Evolutionary conservation across 2,888 invertebrate species (phyloP), one percentile per base, ranked within the genome.

Genomic region (Bimastos eiseni): DNA sequence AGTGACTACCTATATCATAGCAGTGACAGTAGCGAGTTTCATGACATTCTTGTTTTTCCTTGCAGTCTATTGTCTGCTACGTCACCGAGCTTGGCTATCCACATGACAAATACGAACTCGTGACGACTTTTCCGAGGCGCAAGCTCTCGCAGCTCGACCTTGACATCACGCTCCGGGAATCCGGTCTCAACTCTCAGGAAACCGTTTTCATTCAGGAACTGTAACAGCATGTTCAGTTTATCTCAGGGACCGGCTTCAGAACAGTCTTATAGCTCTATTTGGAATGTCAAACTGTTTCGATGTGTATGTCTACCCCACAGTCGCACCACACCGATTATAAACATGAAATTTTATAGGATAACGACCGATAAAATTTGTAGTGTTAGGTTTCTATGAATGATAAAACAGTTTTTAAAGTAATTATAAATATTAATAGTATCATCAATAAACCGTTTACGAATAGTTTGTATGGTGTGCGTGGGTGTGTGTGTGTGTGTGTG

Each of bases 81-180:
- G 94, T 95, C 84, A 93, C 92, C 34, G 93, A 94, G 33, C 93
- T 95, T 92, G 95, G 95, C 13, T 95, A 93, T 92, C 93, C 94
- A 55, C 93, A 93, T 86, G 94, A 95, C 84, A 93, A 94, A 49
- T 95, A 94, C 92, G 95, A 96, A 93, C 93, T 96, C 84, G 94
- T 95, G 37, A 95, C 95, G 90, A 95, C 95, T 92, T 96, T 95
- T 93, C 96, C 96, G 15, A 93, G 94, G 24, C 92, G 95, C 89
- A 94, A 95, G 41, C 92, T 96, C n/a, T 95, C 95, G 11, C 92
- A 94, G 70, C 92, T 95, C 92, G 94, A 95, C 91, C 93, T 93
- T 38, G 93, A 93, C 44, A 91, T 93, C n/a, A 95, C 95, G 21
- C 93, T 96, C 70, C 93, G 94, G 92, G 95, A 95, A 41, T 94